Base-by-base conservation (phyloP, 2,797 vertebrate species). In the Kryptopterus vitreolus region DNA sequence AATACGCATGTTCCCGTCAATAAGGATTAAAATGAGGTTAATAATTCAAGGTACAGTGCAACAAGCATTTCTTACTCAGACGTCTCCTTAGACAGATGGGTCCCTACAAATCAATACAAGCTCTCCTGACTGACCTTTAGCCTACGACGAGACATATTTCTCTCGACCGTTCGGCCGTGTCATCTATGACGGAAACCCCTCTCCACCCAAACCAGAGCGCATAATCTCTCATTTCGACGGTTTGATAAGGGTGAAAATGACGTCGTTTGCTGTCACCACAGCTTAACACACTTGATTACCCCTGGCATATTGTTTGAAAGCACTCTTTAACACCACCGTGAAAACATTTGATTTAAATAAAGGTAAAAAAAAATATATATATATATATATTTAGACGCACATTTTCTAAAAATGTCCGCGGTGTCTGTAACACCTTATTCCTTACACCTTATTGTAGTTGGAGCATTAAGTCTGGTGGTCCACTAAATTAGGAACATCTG, bases 71-170 rank as follows among this genome's bases (percentile, higher is more conserved):
- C n/a, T n/a, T n/a, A n/a, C 10, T 43, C 38, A 43, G 38, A 43
- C 38, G 10, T 43, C 38, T 43, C 10, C 38, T 43, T 0, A 43
- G 38, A 43, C 8, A 43, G 38, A 69, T 50, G 1, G 43, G 66
- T 7, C 48, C 31, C 48, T 53, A 9, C 18, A 71, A 52, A 20
- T 52, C 68, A 7, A 16, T 68, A 26, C n/a, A 29, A 26, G 9
- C 12, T 31, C 9, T 22, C 22, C 48, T 71, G 26, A 50, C 24
- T 70, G 68, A 53, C 26, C 26, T 52, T 53, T 31, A 13, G 31
- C 46, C 69, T 53, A 52, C 22, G 16, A 52, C 20, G 15, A 70
- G 50, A 70, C 66, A 52, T 70, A 20, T 70, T 26, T 70, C 16
- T 33, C 29, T 31, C 31, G 10, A 70, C 31, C 31, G 69, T 22